These are phyloP conservation scores for Gibbula magus DNA, from an alignment of 2,888 invertebrate species.

Conservation along the genomic window DNA sequence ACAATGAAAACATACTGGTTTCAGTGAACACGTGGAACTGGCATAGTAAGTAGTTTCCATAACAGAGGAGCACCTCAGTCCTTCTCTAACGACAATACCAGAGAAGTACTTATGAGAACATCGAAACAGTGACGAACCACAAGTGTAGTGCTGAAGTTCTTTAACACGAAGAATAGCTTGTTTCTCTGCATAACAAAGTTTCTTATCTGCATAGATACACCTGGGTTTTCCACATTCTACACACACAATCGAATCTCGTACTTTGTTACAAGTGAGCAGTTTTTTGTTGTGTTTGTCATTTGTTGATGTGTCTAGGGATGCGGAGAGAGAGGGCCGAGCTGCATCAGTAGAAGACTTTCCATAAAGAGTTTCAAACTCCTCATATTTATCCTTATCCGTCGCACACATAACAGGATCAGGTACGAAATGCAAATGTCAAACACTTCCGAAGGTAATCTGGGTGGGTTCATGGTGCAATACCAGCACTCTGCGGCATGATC, in stretches of 20 bases:
- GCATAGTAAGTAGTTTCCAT: slow-evolving; percentile 21
- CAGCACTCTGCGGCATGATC: background rate
- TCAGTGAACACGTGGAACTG: background rate
- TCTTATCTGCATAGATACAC: background rate
- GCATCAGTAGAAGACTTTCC: background rate
- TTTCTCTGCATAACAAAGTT: background rate
- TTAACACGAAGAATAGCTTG: background rate
- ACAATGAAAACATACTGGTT: slow-evolving; percentile 1
- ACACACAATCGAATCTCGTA: slow-evolving; percentile 3
- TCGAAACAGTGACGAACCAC: slow-evolving; percentile 1
- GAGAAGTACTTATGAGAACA: background rate
- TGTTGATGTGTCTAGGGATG: background rate
- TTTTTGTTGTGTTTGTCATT: background rate
- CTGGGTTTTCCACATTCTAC: slow-evolving; percentile 16
- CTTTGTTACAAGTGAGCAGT: background rate
- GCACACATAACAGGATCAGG: slow-evolving; percentile 11
- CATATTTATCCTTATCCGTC: background rate
- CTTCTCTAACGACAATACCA: background rate
- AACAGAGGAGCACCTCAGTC: background rate
- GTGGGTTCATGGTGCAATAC: slow-evolving; percentile 19
- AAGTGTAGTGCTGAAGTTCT: background rate
- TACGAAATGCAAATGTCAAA: background rate
- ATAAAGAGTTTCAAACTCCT: background rate
- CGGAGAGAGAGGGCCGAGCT: background rate
- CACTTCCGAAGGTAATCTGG: background rate